Percentiles rank a stretch among this genome's conserved stretches.
phyloP scores from a whole-genome alignment of 64 coral and sea anemone species.

The Anthopleura sola region DNA sequence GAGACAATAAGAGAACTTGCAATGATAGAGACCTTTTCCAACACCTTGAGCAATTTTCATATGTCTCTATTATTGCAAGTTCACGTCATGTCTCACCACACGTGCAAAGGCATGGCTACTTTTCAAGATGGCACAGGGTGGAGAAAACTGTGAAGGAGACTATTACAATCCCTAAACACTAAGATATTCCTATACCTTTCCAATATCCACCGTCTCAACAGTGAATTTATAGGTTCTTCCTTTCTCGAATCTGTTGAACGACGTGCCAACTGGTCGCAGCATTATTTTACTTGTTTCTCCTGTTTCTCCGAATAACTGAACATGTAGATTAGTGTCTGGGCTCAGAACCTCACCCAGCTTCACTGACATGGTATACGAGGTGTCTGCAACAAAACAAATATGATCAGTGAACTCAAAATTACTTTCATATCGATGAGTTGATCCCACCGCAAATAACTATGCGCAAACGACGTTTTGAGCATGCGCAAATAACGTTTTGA shows the following conservation, averaged over 20 bases:
- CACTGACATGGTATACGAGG: constrained; percentile 91
- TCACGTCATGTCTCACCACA: no score
- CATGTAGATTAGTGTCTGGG: constrained; percentile 86
- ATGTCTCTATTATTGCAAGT: no score
- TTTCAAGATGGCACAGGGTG: no score
- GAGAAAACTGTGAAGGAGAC: no score
- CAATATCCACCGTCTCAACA: constrained; percentile 89
- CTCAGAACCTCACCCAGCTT: constrained; percentile 92
- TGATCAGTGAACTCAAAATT: not conserved
- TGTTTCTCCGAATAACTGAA: constrained; percentile 89
- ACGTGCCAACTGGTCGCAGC: constrained; percentile 90
- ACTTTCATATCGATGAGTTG: not conserved
- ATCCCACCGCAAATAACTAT: not conserved
- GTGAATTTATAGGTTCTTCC: constrained; percentile 90
- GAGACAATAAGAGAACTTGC: no score
- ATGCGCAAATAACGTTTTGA: no score
- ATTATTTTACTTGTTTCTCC: constrained; percentile 99
- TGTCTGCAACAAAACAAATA: constrained; percentile 43
- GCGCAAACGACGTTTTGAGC: no score
- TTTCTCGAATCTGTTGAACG: constrained; percentile 91
- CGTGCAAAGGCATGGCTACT: no score
- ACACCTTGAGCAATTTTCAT: no score
- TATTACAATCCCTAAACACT: no score
- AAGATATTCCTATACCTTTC: no score
- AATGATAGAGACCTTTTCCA: no score